phyloP scores from a whole-genome alignment of 2,888 invertebrate species.

The Cataglyphis altisquamis region DNA sequence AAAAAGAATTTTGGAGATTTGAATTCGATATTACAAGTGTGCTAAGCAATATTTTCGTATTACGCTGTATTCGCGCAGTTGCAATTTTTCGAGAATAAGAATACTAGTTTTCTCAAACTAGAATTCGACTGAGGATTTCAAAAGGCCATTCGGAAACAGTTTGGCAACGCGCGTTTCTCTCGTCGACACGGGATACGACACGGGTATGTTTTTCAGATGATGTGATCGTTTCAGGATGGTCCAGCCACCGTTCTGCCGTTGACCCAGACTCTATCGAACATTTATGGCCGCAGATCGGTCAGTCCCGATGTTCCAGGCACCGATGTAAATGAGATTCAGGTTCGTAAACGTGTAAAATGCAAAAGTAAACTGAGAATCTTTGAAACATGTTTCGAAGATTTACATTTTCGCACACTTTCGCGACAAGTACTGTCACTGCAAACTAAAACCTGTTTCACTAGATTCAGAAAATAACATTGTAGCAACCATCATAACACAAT shows the following conservation, averaged over 20 bases:
- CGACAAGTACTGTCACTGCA: not conserved
- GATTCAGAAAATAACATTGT: not conserved
- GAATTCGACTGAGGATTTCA: not conserved
- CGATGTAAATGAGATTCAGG: constrained; percentile 82
- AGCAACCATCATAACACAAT: not conserved
- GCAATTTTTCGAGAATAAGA: not conserved
- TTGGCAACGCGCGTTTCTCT: constrained; percentile 26
- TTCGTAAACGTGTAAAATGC: constrained; percentile 74
- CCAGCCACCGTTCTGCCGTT: constrained; percentile 84
- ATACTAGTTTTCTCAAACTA: not conserved
- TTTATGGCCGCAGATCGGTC: constrained; percentile 85
- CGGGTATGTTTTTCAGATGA: constrained; percentile 67
- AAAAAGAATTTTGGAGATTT: not conserved
- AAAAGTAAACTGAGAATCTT: constrained; percentile 7
- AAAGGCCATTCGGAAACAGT: not conserved
- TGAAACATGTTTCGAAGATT: not conserved
- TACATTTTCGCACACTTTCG: not conserved
- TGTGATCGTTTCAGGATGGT: constrained; percentile 82
- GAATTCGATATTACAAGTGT: not conserved
- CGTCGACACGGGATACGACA: not conserved
- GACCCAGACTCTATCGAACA: constrained; percentile 86
- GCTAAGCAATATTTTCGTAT: not conserved
- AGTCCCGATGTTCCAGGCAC: constrained; percentile 84
- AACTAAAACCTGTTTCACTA: constrained; percentile 10
- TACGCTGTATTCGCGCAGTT: not conserved